Base-by-base conservation (phyloP, 1,140 invertebrate genomes). In the Caerostris extrusa region DNA sequence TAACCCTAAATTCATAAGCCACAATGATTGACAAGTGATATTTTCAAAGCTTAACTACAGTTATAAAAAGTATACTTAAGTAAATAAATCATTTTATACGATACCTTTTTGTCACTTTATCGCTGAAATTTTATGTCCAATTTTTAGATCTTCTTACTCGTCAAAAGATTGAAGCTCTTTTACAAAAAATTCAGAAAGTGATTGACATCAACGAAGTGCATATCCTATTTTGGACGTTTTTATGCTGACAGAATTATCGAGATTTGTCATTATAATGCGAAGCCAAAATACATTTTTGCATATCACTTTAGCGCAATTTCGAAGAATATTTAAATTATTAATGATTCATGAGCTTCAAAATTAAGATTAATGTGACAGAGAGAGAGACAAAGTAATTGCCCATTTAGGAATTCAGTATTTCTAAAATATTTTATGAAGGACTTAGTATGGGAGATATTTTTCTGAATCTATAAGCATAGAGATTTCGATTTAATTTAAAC, bases 311-410 rank as follows among this genome's bases (percentile, higher is more conserved):
- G 7, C 8, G 53, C 53, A 77, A 50, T 77, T 77, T 77, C 34
- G 53, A 77, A 77, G 71, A 77, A 53, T 77, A 77, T 77, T 77
- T 17, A 77, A 77, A 77, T 77, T 77, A 50, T 50, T 34, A 77
- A 77, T 77, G 71, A 77, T 77, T 5, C 53, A 77, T 77, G 71
- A 53, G 71, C 19, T 14, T 50, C 34, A 3, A 7, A 77, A 77
- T 77, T 77, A 77, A 77, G 71, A 77, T 77, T 77, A 77, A 77
- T 77, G 71, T 50, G 71, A 77, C 71, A 50, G 71, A 5, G 53
- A 5, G 53, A 34, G 34, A 50, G 71, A 53, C 71, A 50, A 3
- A 77, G 50, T 77, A 77, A 77, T 77, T 77, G 71, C 10, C 71
- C 50, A 53, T 77, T 77, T 77, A 77, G 19, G 5, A 12, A 12